A percentile compares a stretch with the other conserved stretches of the same genome.
phyloP scores from a whole-genome alignment of 92 coral and sea anemone species.

The Pocillopora grandis region DNA sequence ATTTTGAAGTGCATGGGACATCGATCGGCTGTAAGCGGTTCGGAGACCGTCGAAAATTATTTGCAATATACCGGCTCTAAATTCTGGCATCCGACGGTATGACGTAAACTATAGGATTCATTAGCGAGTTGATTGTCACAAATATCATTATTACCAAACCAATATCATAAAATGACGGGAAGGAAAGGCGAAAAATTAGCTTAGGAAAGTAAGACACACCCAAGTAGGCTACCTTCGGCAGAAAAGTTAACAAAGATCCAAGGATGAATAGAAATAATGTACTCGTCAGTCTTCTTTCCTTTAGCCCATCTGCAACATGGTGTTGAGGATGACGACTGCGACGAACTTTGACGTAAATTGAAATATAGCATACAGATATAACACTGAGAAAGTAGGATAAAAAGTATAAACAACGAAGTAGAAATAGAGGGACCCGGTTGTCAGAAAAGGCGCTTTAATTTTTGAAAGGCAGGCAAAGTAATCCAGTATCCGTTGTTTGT shows the following conservation, averaged over 20 bases:
- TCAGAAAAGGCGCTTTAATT: too few species aligned
- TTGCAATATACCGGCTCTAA: not conserved
- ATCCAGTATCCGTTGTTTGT: too few species aligned
- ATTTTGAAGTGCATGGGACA: too few species aligned
- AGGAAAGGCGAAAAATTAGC: not conserved
- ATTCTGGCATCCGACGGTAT: not conserved
- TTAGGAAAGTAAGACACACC: not conserved
- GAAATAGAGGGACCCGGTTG: not conserved
- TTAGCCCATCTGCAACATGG: not conserved
- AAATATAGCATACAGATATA: not conserved
- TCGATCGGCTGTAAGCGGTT: not conserved
- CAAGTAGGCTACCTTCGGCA: not conserved
- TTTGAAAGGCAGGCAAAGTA: too few species aligned
- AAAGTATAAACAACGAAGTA: not conserved
- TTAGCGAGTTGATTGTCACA: slow-evolving; percentile 9
- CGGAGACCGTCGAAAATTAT: not conserved
- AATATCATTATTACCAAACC: not conserved
- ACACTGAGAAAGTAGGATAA: not conserved
- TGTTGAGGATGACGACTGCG: not conserved
- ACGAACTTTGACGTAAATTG: not conserved
- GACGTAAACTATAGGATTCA: not conserved
- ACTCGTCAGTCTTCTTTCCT: slow-evolving; percentile 7
- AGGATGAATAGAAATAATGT: not conserved
- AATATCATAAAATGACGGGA: not conserved
- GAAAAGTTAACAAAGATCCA: not conserved